Conservation (phyloP, 2,113 vertebrate genomes). For the Nyctereutes procyonoides region DNA sequence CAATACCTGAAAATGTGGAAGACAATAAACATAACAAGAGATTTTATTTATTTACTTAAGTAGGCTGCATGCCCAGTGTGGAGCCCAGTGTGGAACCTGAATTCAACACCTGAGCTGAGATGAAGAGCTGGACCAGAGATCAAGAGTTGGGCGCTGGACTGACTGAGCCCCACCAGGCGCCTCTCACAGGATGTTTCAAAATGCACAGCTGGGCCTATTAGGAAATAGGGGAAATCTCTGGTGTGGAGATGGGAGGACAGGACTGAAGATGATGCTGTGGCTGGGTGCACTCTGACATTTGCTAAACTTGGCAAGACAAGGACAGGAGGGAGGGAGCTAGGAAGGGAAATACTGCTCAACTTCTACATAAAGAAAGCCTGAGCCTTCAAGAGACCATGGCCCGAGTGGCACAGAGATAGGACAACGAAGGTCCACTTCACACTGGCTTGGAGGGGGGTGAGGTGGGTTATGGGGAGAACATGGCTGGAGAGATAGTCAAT, state of each 20-base stretch:
- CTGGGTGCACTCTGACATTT: background rate
- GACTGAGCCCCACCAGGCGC: background rate
- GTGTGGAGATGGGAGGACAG: background rate
- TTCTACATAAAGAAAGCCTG: background rate
- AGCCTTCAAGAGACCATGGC: background rate
- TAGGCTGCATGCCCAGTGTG: background rate
- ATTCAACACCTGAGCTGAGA: background rate
- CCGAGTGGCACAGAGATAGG: background rate
- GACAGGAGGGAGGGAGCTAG: background rate
- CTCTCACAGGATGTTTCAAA: background rate
- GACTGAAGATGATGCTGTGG: background rate
- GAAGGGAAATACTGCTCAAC: background rate
- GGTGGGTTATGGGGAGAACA: background rate
- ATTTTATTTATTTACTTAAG: background rate
- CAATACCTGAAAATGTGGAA: background rate
- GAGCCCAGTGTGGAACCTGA: background rate
- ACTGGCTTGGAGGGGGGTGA: no score
- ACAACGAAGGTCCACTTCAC: background rate
- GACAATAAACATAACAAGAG: background rate
- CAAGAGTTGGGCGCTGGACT: background rate
- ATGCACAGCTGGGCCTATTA: no score
- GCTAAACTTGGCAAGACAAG: background rate
- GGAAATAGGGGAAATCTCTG: background rate
- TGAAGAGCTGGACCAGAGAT: background rate
- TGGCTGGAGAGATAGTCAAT: fast-evolving